Base-by-base conservation (phyloP, 2,888 invertebrate genomes). In the Drosophila setosimentum region DNA sequence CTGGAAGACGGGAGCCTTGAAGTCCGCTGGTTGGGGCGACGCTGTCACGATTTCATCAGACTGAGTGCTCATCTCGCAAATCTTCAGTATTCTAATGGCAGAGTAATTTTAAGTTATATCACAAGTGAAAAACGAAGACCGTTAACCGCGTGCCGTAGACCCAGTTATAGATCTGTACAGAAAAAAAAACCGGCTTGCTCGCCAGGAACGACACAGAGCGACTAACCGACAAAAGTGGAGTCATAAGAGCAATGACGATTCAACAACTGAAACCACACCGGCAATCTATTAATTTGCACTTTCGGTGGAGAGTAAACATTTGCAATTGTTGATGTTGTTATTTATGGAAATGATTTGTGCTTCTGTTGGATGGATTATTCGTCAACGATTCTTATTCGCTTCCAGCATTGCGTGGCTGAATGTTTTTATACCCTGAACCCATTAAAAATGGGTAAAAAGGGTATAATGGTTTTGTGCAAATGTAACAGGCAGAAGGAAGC, bases 1-100 rank as follows among this genome's bases (percentile, higher is more conserved):
- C 73, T 76, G 79, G 35, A 93, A 89, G 18, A 54, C 77, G 29
- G 93, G 93, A 18, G 91, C 90, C 73, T 91, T 90, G 55, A 93
- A 93, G 48, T 89, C 82, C 74, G 82, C 83, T 30, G 80, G 49
- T 7, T 53, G 37, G 7, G 55, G 69, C 60, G 60, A 59, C 16
- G 37, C 32, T 27, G 45, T 62, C 24, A 69, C 66, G 29, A 76
- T 74, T 61, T 80, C 62, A 24, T 74, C 73, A 7, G 57, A 24
- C 48, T 72, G 70, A 10, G 37, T 78, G 33, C 59, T 77, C 91
- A 89, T 90, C 48, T 64, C 61, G 2, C 0, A 35, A 53, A 35
- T 61, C 18, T 51, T 45, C n/a, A 29, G 29, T 30, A 35, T 35
- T 59, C 57, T 49, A 57, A 40, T 53, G 53, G 58, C 65, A 53